Evolutionary conservation across 92 coral and sea anemone species (phyloP), one percentile per base, ranked within the genome.

Genomic region (Metridium senile): DNA sequence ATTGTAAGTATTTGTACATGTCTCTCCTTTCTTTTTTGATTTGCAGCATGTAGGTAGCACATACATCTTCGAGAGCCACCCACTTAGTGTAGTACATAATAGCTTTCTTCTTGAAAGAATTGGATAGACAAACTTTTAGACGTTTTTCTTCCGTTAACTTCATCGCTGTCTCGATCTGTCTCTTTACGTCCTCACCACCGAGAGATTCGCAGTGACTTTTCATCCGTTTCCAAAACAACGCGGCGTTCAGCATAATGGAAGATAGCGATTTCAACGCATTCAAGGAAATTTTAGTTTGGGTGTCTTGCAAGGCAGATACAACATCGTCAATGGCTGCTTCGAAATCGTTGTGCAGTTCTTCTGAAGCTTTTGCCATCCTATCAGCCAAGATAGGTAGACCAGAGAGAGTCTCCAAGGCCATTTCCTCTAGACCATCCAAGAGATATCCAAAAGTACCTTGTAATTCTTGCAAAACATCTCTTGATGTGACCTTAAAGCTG

Each of bases 1-100:
- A 74, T 34, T 87, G 29, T 58, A 87, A 39, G 75, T 75, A 81
- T 17, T 34, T 33, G 72, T 87, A 87, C 53, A 87, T 68, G 74
- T 87, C 92, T 58, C 68, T 4, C 10, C 92, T 76, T 45, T 89
- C 84, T 0, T 84, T 63, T 74, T 74, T 77, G 86, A 87, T 87
- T 57, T 87, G 85, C n/a, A 43, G 26, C 92, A 83, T 87, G 85
- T 83, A 87, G 26, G 54, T 74, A 22, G 66, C 87, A 66, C 75
- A 87, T 39, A 82, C 88, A 62, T 87, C 89, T 46, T 87, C 86
- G 35, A 87, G 82, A 33, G 92, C 92, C 33, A 87, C 92, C 92
- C 92, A 87, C 45, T 73, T 78, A 21, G 89, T 71, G 84, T 87
- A 87, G 76, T 72, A 84, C 47, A 20, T 62, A 66, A 85, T 54